These are phyloP conservation scores for Volucella inflata DNA, from an alignment of 2,888 invertebrate species.

Conservation along the genomic window DNA sequence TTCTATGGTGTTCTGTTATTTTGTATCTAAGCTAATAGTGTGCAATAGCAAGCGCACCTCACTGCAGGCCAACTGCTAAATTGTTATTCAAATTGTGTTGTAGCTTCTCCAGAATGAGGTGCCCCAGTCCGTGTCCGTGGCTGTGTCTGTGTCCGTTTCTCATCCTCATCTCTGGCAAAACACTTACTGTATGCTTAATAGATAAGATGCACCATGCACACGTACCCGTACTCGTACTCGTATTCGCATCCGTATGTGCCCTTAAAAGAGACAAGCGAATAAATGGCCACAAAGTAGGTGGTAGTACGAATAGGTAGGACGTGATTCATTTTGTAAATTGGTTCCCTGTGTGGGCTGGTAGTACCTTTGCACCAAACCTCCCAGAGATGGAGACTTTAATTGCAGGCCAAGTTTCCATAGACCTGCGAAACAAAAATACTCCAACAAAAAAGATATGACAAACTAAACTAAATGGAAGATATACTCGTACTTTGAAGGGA, in stretches of 20 bases:
- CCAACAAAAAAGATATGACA: constrained; percentile 1
- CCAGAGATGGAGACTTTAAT: constrained; percentile 59
- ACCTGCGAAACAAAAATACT: constrained; percentile 17
- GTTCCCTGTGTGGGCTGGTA: constrained; percentile 58
- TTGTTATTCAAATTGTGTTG: constrained; percentile 65
- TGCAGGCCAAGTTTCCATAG: constrained; percentile 61
- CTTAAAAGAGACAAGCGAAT: constrained; percentile 52
- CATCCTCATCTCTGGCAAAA: neutral
- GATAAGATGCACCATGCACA: constrained; percentile 49
- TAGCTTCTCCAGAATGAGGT: constrained; percentile 26
- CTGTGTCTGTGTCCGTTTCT: neutral
- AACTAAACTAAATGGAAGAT: constrained; percentile 23
- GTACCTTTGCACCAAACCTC: neutral
- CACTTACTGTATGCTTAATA: constrained; percentile 34
- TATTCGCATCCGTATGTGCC: neutral
- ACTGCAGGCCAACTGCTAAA: constrained; percentile 33
- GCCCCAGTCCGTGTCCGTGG: neutral
- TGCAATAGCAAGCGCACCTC: neutral
- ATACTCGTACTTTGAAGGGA: constrained; percentile 52
- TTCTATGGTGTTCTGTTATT: constrained; percentile 16
- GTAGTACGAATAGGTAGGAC: constrained; percentile 46
- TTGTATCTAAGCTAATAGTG: neutral
- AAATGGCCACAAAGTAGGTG: constrained; percentile 71
- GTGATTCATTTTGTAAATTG: constrained; percentile 74
- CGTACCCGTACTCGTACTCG: neutral